Evolutionary conservation across 1,140 invertebrate genomes (phyloP).

Genomic region (Saccostrea glomerata): DNA sequence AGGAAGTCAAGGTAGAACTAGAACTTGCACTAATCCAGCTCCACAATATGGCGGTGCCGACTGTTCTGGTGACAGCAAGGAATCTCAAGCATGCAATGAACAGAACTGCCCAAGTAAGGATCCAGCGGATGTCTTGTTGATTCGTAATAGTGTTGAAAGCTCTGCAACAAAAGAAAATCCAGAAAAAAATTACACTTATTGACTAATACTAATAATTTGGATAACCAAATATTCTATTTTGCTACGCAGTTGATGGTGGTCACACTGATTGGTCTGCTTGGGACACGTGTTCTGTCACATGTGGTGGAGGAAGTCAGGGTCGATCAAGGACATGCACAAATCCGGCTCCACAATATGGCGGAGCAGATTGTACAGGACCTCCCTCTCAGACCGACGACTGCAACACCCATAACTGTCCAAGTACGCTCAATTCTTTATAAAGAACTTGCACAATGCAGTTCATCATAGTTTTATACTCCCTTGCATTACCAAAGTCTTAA

Average conservation of each 20-base stretch:
- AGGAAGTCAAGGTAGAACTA: slow-evolving; percentile 54
- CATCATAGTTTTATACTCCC: too few relatives aligned
- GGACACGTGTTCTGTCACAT: slow-evolving; percentile 63
- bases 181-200: too few relatives aligned
- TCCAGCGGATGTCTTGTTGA: too few relatives aligned
- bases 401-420: slow-evolving; percentile 35
- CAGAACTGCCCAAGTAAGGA: slow-evolving; percentile 39
- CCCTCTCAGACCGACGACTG: not conserved
- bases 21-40: slow-evolving; percentile 61
- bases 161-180: too few relatives aligned
- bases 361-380: slow-evolving; percentile 59
- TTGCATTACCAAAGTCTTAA: not conserved
- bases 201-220: too few relatives aligned
- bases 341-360: slow-evolving; percentile 63
- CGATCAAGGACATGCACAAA: slow-evolving; percentile 58
- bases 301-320: slow-evolving; percentile 60
- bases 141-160: too few relatives aligned
- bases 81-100: not conserved
- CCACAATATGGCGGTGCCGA: slow-evolving; percentile 61
- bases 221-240: too few relatives aligned
- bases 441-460: too few relatives aligned
- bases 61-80: slow-evolving; percentile 53
- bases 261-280: slow-evolving; percentile 63
- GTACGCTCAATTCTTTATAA: not conserved
- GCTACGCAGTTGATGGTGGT: slow-evolving; percentile 52